A percentile compares a stretch with the other conserved stretches of the same genome.
Conservation (phyloP, 1,140 invertebrate genomes). For the Lethrus apterus region DNA sequence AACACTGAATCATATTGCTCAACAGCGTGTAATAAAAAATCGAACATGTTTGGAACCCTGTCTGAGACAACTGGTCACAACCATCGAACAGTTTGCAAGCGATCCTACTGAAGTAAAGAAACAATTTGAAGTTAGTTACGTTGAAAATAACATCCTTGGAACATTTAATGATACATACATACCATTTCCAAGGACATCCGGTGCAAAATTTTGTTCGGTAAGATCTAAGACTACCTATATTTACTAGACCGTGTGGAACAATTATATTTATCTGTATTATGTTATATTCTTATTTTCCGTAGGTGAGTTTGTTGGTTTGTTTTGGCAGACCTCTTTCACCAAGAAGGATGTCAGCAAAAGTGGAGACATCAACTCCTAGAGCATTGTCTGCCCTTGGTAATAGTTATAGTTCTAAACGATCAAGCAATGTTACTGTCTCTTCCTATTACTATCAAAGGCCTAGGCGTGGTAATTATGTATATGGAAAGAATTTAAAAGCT, state of each 20-base stretch:
- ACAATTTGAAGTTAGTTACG: conserved; percentile 18
- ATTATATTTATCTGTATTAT: no score
- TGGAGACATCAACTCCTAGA: conserved; percentile 65
- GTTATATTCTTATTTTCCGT: no score
- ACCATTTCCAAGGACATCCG: conserved; percentile 89
- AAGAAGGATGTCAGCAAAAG: conserved; percentile 59
- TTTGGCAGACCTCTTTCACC: conserved; percentile 75
- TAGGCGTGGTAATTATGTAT: conserved; percentile 13
- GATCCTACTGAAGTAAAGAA: conserved; percentile 27
- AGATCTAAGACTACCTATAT: no score
- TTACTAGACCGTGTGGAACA: no score
- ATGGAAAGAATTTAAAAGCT: conserved; percentile 39
- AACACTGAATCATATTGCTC: conserved; percentile 64
- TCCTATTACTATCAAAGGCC: conserved; percentile 63
- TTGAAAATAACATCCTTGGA: conserved; percentile 39
- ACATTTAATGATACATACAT: conserved; percentile 71
- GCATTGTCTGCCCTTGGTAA: conserved; percentile 69
- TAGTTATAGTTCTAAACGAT: conserved; percentile 47
- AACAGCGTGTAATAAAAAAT: conserved; percentile 67
- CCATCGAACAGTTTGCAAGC: conserved; percentile 52
- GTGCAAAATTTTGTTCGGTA: conserved; percentile 85
- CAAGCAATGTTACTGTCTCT: conserved; percentile 53
- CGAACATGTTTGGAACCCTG: conserved; percentile 74
- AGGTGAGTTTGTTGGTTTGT: conserved; percentile 74
- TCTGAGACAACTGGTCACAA: conserved; percentile 62